Conservation (phyloP, 2,113 vertebrate species). For the Axis porcinus region DNA sequence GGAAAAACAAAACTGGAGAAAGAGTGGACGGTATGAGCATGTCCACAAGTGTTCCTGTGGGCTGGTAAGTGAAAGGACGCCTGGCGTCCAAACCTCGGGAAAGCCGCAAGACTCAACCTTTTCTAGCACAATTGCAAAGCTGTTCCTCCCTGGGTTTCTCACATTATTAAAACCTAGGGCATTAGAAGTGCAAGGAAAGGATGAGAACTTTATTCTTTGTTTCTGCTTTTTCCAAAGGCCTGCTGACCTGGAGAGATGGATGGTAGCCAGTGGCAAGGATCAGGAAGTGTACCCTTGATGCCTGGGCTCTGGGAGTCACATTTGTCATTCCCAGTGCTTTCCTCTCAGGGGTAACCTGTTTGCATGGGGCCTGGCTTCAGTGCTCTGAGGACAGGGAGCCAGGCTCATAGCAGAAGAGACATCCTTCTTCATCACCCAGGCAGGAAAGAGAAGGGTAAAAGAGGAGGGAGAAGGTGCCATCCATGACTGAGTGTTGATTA, state of each 20-base stretch:
- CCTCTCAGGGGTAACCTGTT: constrained; percentile 50
- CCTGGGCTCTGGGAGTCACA: constrained; percentile 58
- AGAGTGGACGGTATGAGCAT: not conserved
- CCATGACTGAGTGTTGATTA: constrained; percentile 75
- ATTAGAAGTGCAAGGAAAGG: constrained; percentile 33
- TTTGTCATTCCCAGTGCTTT: constrained; percentile 74
- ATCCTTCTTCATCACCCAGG: constrained; percentile 79
- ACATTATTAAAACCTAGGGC: not conserved
- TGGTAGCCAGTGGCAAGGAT: constrained; percentile 65
- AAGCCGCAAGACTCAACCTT: not conserved
- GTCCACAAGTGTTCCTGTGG: not conserved
- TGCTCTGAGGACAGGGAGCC: constrained; percentile 35
- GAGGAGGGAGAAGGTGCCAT: constrained; percentile 59
- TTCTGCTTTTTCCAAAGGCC: constrained; percentile 27
- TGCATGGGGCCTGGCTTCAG: constrained; percentile 65
- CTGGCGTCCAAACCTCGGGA: not conserved
- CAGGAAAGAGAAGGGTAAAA: constrained; percentile 52
- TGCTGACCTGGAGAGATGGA: constrained; percentile 71
- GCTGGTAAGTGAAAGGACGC: not conserved
- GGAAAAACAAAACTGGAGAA: not conserved
- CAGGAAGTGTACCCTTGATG: constrained; percentile 57
- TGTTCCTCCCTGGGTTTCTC: not conserved
- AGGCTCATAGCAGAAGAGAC: constrained; percentile 67
- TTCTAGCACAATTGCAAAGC: not conserved
- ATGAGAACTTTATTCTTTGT: constrained; percentile 1